Conservation (phyloP, 2,113 vertebrate genomes). For the Macquaria australasica region DNA sequence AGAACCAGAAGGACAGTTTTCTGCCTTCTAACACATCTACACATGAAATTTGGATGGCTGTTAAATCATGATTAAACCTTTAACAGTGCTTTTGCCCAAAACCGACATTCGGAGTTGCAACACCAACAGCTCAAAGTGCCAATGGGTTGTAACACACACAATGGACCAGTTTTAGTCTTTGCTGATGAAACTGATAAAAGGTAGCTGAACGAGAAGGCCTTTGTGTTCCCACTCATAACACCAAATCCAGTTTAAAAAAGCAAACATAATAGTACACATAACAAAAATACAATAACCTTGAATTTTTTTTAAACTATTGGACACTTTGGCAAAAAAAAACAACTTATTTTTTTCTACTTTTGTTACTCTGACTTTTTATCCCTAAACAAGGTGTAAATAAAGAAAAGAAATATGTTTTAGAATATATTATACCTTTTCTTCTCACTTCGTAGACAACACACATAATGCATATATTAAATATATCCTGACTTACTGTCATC, state of each 20-base stretch:
- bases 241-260: slow-evolving; percentile 61
- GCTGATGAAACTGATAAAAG: slow-evolving; percentile 34
- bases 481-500: slow-evolving; percentile 80
- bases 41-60: slow-evolving; percentile 11
- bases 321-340: slow-evolving; percentile 78
- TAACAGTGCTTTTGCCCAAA: slow-evolving; percentile 15
- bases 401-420: slow-evolving; percentile 78
- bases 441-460: slow-evolving; percentile 84
- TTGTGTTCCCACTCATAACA: slow-evolving; percentile 63
- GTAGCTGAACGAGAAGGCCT: slow-evolving; percentile 41
- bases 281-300: slow-evolving; percentile 57
- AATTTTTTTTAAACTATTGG: slow-evolving; percentile 68
- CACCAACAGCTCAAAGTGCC: slow-evolving; percentile 31
- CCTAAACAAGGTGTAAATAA: slow-evolving; percentile 78
- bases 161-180: slow-evolving; percentile 20
- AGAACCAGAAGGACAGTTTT: slow-evolving; percentile 18
- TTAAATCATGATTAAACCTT: slow-evolving; percentile 34
- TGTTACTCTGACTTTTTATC: slow-evolving; percentile 72
- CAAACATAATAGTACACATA: slow-evolving; percentile 57
- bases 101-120: slow-evolving; percentile 25
- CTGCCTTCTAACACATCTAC: slow-evolving; percentile 23
- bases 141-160: neutral
- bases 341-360: slow-evolving; percentile 50
- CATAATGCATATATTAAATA: slow-evolving; percentile 88
- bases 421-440: slow-evolving; percentile 89